Base-by-base conservation (phyloP, 1,140 invertebrate species). In the Phortica variegata region DNA sequence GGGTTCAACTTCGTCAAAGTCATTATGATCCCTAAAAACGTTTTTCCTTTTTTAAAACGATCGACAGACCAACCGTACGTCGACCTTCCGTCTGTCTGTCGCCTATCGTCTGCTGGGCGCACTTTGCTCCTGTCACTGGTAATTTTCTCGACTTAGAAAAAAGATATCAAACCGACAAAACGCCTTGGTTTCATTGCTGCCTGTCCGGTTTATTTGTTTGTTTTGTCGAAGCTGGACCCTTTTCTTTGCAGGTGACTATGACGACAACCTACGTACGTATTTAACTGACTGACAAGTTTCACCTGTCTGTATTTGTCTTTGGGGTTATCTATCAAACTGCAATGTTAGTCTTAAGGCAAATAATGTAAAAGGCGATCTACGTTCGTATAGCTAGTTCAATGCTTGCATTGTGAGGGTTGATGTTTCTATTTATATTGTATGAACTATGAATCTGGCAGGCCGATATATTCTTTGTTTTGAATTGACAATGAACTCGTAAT, bases 261-360 rank as follows among this genome's bases (percentile, higher is more conserved):
- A 34, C 41, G 34, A 10, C 29, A 33, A 29, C 23, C 43, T 36
- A 49, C 33, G 5, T 10, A 26, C 23, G 5, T 5, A 26, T 10
- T 20, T 19, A 36, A 40, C 54, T 61, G 62, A 60, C 62, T 68
- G 63, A 68, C 63, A 68, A 68, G 63, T 68, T 68, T 68, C 63
- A 68, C 63, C 63, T 68, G 63, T 68, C 63, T 39, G 63, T 68
- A 60, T 68, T 68, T 68, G 60, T 68, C 63, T 59, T 63, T 57
- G 63, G 63, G 60, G 63, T 68, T 63, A 68, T 68, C 63, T 68
- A 68, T 68, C 63, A 68, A 50, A 41, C 44, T 29, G 36, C 15
- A 46, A 40, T 41, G 51, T 36, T 51, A 42, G 60, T 36, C 50
- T 49, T 49, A 36, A 33, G 42, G 21, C 38, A 42, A 49, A 50